Base-by-base conservation (phyloP, 2,113 vertebrate genomes). In the Stomatorhinus ivindoensis region DNA sequence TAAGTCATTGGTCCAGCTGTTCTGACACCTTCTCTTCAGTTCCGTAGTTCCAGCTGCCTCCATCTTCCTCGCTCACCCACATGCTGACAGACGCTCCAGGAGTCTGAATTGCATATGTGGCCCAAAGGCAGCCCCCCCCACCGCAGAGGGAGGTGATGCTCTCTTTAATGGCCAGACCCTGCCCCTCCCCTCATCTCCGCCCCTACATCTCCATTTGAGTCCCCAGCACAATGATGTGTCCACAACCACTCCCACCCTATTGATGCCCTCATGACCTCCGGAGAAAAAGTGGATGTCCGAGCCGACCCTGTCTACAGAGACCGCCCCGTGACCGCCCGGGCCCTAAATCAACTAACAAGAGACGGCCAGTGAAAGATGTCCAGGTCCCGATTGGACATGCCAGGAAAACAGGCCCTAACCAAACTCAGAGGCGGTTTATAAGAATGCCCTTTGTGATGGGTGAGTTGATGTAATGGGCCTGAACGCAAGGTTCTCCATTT, bases 251-350 rank as follows among this genome's bases (percentile, higher is more conserved):
- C 83, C 89, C 82, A 88, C 88, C 44, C 13, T 89, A 90, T 90
- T 91, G 92, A 91, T 90, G 89, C 35, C 87, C 91, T 89, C 91
- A 89, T 88, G 51, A 84, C 88, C 89, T 87, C 88, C 87, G 89
- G 73, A 86, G 87, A 89, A 87, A 61, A 69, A 87, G 89, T 55
- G 31, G 73, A 47, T 91, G 83, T 90, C 95, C 92, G 88, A 88
- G 90, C 84, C 92, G 92, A 92, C 94, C 93, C 89, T 94, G 94
- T 95, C 95, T 96, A 95, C 94, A 96, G 61, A 69, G 3, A 3
- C 94, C 92, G 91, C 89, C 90, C 92, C 92, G 91, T 92, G 94
- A 95, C 93, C 94, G 92, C 85, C 61, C 92, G 92, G 88, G 93
- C 93, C 92, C 91, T 93, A 95, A 94, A 95, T 94, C 95, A 94